Percentiles rank a stretch among this genome's conserved stretches.
Evolutionary conservation across 2,888 invertebrate species (phyloP).

Genomic region (Biston betularia): DNA sequence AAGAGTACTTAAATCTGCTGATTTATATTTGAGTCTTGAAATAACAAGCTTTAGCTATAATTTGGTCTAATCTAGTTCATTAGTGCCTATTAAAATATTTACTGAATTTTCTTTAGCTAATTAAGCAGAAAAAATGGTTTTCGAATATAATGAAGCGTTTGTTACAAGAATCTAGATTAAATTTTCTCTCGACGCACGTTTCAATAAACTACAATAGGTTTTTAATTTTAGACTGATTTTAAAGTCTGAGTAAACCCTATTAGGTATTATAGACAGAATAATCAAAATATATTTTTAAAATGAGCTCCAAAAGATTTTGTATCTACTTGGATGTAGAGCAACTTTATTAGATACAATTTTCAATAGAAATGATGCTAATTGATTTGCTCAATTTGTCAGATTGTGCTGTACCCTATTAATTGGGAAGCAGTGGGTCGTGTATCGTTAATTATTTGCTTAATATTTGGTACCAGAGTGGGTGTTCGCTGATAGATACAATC

Average conservation of each 20-base stretch:
- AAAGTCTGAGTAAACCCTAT: background rate
- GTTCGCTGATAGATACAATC: too few relatives aligned
- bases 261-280: too few relatives aligned
- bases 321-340: too few relatives aligned
- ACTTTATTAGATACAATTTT: too few relatives aligned
- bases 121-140: background rate
- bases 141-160: conserved; percentile 11
- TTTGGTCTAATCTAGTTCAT: background rate
- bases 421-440: too few relatives aligned
- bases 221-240: conserved; percentile 1
- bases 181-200: background rate
- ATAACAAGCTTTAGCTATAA: background rate
- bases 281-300: too few relatives aligned
- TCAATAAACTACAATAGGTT: background rate
- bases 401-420: too few relatives aligned
- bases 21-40: background rate
- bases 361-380: too few relatives aligned
- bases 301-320: too few relatives aligned
- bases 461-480: too few relatives aligned
- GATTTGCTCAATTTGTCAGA: too few relatives aligned
- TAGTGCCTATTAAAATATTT: conserved; percentile 26
- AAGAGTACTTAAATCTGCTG: background rate
- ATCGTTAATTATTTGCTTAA: too few relatives aligned
- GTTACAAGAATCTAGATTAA: conserved; percentile 5
- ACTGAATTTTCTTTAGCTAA: conserved; percentile 38